A percentile compares a stretch with the other conserved stretches of the same genome.
Evolutionary conservation across 2,888 invertebrate genomes (phyloP).

Genomic region (Oscheius sp.): DNA sequence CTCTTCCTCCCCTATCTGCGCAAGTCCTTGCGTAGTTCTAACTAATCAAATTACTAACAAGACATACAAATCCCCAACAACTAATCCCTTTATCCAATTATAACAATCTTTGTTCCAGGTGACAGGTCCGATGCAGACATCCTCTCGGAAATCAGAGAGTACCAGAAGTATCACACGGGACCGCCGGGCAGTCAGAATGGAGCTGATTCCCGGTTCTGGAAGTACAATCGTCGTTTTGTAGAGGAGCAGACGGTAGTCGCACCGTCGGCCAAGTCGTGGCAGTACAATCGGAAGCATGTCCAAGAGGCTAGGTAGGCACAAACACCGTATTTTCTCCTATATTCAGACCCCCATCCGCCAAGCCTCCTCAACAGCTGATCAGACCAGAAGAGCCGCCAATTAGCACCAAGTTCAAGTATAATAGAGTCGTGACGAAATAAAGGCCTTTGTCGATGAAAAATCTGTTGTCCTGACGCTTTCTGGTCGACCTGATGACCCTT

Average conservation of each 20-base stretch:
- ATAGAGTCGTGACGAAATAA: constrained; percentile 37
- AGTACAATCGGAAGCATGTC: constrained; percentile 12
- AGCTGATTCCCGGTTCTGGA: constrained; percentile 33
- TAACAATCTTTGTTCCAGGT: not conserved
- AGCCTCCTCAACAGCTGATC: not conserved
- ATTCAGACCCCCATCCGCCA: not conserved
- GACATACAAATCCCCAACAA: too few relatives aligned
- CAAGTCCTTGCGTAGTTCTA: too few relatives aligned
- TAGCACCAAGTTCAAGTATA: constrained; percentile 42
- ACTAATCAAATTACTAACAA: too few relatives aligned
- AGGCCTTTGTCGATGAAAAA: not conserved
- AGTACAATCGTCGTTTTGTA: constrained; percentile 42
- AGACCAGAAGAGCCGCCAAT: not conserved
- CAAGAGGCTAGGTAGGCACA: too few relatives aligned
- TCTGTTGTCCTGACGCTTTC: not conserved
- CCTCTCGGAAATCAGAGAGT: constrained; percentile 55
- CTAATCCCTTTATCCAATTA: not conserved
- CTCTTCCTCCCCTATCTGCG: too few relatives aligned
- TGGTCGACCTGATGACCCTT: constrained; percentile 3
- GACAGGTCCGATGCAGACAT: constrained; percentile 49
- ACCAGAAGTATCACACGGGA: constrained; percentile 35
- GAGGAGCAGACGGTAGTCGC: not conserved
- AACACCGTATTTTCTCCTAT: too few relatives aligned
- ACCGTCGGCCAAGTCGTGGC: not conserved
- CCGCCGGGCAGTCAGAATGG: constrained; percentile 22